Base-by-base conservation (phyloP, 2,888 invertebrate genomes). In the Ichneumoninae sp. region DNA sequence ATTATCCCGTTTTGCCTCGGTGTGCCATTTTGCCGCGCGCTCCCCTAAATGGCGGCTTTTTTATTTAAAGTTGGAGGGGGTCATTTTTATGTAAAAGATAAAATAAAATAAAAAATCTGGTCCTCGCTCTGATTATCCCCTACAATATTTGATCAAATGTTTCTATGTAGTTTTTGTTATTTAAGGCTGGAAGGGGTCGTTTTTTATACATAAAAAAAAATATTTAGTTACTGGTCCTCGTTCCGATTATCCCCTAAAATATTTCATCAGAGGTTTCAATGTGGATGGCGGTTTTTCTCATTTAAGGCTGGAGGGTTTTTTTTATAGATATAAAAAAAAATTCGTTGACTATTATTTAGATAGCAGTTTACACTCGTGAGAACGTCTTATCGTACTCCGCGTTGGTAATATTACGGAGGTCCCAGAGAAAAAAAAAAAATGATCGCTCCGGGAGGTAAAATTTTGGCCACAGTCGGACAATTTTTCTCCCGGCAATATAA, bases 201-300 rank as follows among this genome's bases (percentile, higher is more conserved):
- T 22, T 22, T 22, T 36, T 36, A 7, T 36, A 36, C 0, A 16
- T n/a, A 36, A 33, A n/a, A 40, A n/a, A 19, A 3, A 30, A 30
- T 30, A 30, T 30, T 30, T 30, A 30, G 5, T 36, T 1, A 22
- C 78, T 47, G 60, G 60, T 74, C 68, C 57, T 75, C 70, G 78
- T 74, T 81, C 78, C 75, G 77, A 78, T 84, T 84, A 16, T 60
- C 70, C 22, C 60, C 47, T 40, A 81, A 54, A 60, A 33, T 47
- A 69, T 79, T 74, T 33, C 52, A 36, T 69, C 10, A 1, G n/a
- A 33, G 30, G 13, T 22, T 33, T 52, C 50, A 19, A 66, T 44
- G 30, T 69, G 13, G 40, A 19, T 33, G 13, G 22, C 16, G 6
- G 1, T 52, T 52, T 16, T n/a, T n/a, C 19, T 19, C 19, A 52